Conservation (phyloP, 2,888 invertebrate genomes). For the Entomobrya multifasciata region DNA sequence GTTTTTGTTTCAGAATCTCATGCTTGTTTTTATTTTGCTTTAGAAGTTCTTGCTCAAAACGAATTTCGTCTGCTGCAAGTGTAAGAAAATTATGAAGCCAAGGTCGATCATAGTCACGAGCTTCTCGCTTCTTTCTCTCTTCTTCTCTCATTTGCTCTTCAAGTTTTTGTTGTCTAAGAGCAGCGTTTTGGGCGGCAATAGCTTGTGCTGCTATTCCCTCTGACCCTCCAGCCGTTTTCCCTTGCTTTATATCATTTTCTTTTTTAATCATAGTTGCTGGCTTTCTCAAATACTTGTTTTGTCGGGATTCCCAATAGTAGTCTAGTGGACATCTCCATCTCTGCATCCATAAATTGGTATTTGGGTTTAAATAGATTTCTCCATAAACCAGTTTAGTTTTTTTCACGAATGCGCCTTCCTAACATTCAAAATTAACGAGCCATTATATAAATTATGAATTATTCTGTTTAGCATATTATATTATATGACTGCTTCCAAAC, state of each 20-base stretch:
- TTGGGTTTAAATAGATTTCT: constrained; percentile 53
- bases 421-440: background rate
- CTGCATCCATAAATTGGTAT: constrained; percentile 67
- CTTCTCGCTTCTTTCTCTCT: background rate
- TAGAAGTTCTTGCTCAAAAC: constrained; percentile 49
- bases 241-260: background rate
- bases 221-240: too few relatives aligned
- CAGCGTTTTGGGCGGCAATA: background rate
- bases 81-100: constrained; percentile 66
- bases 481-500: background rate
- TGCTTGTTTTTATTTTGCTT: constrained; percentile 34
- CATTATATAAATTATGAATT: background rate
- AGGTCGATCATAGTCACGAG: constrained; percentile 61
- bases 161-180: background rate
- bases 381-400: constrained; percentile 60
- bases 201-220: background rate
- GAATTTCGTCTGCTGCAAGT: constrained; percentile 62
- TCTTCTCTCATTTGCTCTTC: background rate
- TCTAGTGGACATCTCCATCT: constrained; percentile 60
- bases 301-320: constrained; percentile 61
- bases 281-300: constrained; percentile 57
- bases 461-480: background rate
- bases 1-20: too few relatives aligned
- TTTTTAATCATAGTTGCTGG: constrained; percentile 25
- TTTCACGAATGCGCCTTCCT: constrained; percentile 52